Evolutionary conservation across 2,797 vertebrate species (phyloP), one percentile per base, ranked within the genome.

Genomic region (Aplochiton taeniatus): DNA sequence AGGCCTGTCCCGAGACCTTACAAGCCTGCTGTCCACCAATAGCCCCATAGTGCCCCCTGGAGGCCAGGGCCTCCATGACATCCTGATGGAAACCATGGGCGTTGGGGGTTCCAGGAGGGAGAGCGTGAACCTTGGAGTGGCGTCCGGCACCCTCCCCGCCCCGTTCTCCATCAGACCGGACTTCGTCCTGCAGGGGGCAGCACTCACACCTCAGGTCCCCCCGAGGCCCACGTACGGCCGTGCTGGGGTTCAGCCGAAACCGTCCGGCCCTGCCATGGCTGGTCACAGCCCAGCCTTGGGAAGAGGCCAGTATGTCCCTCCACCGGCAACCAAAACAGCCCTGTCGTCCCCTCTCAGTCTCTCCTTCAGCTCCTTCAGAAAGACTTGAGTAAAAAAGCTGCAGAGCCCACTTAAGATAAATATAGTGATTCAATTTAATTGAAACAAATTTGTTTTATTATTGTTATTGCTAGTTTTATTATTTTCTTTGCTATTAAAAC

Each of bases 311-410:
- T 54, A 19, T 50, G 8, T 73, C 20, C 16, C 13, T 45, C 41
- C 60, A 12, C 16, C n/a, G n/a, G n/a, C n/a, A n/a, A 73, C 50
- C 41, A 48, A 1, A 0, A 43, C 9, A 42, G 20, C 18, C 61
- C 45, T 46, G 48, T 43, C 58, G 18, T 19, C 41, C 10, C 56
- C 64, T 11, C 57, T 78, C n/a, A 45, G 11, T 7, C 61, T 75
- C 11, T 80, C 68, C 1, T 79, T 83, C 16, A 67, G 50, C 1
- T 81, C 69, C 14, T 78, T 87, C 61, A 74, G 54, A 65, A 56
- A 54, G 46, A 79, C 50, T 68, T 66, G 18, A 0, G 55, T 43
- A 55, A 17, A 53, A 16, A 16, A 10, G 17, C 31, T 31, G 31
- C 31, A 31, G 31, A 31, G 31, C 31, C 31, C 31, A 31, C 31